Base-by-base conservation (phyloP, 2,888 invertebrate genomes). In the Anthophora plumipes region DNA sequence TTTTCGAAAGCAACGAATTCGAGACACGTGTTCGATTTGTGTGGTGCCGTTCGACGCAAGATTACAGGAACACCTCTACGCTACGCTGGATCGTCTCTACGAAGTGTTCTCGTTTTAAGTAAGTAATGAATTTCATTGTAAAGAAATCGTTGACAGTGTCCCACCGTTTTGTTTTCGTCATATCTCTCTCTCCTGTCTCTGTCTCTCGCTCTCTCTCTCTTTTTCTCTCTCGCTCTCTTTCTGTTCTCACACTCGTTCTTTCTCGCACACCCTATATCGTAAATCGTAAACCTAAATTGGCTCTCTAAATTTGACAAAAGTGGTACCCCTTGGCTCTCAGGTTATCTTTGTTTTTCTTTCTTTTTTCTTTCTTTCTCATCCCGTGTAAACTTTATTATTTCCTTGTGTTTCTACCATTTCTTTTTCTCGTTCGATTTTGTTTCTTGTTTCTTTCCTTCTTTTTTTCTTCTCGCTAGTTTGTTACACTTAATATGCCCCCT, bases 281-380 rank as follows among this genome's bases (percentile, higher is more conserved):
- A 80, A 31, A 54, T 85, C 77, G 73, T 86, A 84, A 89, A 85
- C 84, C 87, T 84, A 89, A 86, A 83, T 83, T 86, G 85, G 83
- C 86, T 89, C 71, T 68, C 82, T 82, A 88, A 87, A 87, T 86
- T 90, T 85, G 88, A 90, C 86, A 89, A 90, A 88, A 89, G 84
- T 88, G 74, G 86, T 89, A 89, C 84, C 85, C 84, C 85, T 83
- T 85, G 86, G 82, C 83, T 87, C 81, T 88, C 84, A 74, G 74
- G 61, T 76, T 70, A 73, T 73, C 31, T n/a, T n/a, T n/a, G n/a
- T n/a, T n/a, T n/a, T n/a, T n/a, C n/a, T n/a, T n/a, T n/a, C n/a
- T n/a, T n/a, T n/a, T n/a, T n/a, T 43, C 43, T 55, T 22, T 20
- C 1, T 59, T 59, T n/a, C n/a, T 14, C 72, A 63, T 59, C 67